Conservation (phyloP, 2,888 invertebrate genomes). For the Patella depressa region DNA sequence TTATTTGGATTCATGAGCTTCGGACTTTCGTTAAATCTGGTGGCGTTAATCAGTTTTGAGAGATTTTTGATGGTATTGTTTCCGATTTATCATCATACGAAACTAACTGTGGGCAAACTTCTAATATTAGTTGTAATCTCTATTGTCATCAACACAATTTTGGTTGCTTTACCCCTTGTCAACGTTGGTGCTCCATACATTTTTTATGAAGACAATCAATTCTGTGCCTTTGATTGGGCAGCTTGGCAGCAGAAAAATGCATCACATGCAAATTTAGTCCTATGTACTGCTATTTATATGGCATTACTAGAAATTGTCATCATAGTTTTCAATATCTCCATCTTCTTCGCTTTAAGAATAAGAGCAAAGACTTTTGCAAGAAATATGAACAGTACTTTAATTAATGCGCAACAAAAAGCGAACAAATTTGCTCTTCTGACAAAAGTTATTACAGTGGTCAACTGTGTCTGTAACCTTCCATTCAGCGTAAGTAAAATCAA, state of each 20-base stretch:
- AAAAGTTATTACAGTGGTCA: slow-evolving; percentile 9
- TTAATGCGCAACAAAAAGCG: not conserved
- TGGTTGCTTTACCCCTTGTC: not conserved
- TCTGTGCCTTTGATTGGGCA: slow-evolving; percentile 7
- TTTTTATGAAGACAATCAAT: slow-evolving; percentile 7
- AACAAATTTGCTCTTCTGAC: slow-evolving; percentile 8
- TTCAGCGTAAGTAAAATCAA: slow-evolving; percentile 12
- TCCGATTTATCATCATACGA: slow-evolving; percentile 17
- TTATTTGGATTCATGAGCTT: slow-evolving; percentile 16
- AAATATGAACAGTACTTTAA: not conserved
- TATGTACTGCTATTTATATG: slow-evolving; percentile 12
- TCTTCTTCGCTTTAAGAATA: not conserved
- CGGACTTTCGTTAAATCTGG: slow-evolving; percentile 8
- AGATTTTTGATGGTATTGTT: slow-evolving; percentile 5
- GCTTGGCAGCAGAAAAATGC: not conserved
- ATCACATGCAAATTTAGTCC: not conserved
- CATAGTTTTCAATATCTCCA: not conserved
- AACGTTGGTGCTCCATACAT: slow-evolving; percentile 7
- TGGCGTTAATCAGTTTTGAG: slow-evolving; percentile 18
- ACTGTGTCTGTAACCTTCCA: slow-evolving; percentile 14
- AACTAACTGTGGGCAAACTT: slow-evolving; percentile 11
- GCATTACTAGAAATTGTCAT: not conserved
- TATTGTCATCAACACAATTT: not conserved
- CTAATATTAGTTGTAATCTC: not conserved
- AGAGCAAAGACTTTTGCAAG: not conserved